Base-by-base conservation (phyloP, 2,888 invertebrate species). In the Malthinus flaveolus region DNA sequence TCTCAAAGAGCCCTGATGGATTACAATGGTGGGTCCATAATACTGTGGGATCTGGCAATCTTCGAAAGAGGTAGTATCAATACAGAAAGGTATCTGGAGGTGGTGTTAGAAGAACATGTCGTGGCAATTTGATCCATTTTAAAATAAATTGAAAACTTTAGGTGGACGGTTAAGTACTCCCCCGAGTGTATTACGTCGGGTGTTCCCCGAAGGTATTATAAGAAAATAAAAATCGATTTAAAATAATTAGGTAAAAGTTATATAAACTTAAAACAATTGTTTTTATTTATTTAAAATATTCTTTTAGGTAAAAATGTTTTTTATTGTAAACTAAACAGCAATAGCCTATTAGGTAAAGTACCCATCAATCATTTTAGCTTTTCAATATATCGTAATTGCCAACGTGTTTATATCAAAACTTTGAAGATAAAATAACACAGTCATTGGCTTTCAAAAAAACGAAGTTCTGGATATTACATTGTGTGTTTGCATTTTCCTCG, bases 311-410 rank as follows among this genome's bases (percentile, higher is more conserved):
- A 15, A 42, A 42, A 42, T 42, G 23, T 42, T 15, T 42, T 15
- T 42, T 23, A 42, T 42, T 23, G 23, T 23, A 23, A 42, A 13
- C 39, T 42, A 42, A 42, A 42, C 39, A 42, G n/a, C 13, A 42
- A 42, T 23, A 42, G 15, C 23, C 39, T 42, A 42, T 42, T 42
- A 42, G 39, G 15, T 42, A 15, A 48, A 54, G 42, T 48, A 39
- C 39, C 54, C 39, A 54, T 54, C 54, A 48, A 54, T 54, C 54
- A 54, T 54, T 54, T 54, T 54, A 48, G 33, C 37, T 48, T 45
- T 54, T 37, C 54, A 48, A 54, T 54, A 42, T 54, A 37, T 48
- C 33, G 34, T 47, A 54, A 54, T 48, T 54, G 48, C 54, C 34
- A 46, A 23, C 32, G 37, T 48, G 54, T 54, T 54, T 47, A 31